These are phyloP conservation scores for Mesorhabditis belari DNA, from an alignment of 2,888 invertebrate genomes.

Conservation along the genomic window DNA sequence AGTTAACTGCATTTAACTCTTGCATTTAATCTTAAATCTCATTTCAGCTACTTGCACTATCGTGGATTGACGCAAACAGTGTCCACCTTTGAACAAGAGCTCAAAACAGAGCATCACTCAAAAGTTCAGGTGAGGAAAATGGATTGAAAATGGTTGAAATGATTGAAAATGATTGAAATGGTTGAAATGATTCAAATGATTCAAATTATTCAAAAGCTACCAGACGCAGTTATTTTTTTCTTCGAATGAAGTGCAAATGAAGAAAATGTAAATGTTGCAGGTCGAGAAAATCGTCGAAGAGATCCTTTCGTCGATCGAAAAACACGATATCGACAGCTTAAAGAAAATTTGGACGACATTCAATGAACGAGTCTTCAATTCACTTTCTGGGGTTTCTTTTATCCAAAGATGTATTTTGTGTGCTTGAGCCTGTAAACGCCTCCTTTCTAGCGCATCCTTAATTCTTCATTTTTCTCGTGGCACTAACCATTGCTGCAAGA, in stretches of 20 bases:
- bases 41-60: constrained; percentile 16
- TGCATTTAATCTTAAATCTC: neutral
- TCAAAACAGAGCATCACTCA: constrained; percentile 17
- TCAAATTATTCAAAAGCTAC: neutral
- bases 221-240: neutral
- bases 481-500: neutral
- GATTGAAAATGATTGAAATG: neutral
- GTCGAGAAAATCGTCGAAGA: constrained; percentile 38
- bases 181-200: neutral
- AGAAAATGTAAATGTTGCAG: constrained; percentile 13
- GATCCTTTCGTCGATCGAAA: constrained; percentile 37
- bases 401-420: neutral
- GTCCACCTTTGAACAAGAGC: constrained; percentile 19
- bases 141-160: neutral
- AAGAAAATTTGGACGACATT: constrained; percentile 34
- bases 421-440: too few species aligned
- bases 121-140: constrained; percentile 17
- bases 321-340: constrained; percentile 31
- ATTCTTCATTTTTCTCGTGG: neutral
- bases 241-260: too few species aligned
- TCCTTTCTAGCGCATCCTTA: too few species aligned
- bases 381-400: constrained; percentile 27
- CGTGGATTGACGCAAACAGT: constrained; percentile 17
- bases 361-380: constrained; percentile 33
- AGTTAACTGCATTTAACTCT: too few species aligned